These are phyloP conservation scores for Drosophila burlai DNA, from an alignment of 1,140 invertebrate genomes.

Conservation along the genomic window DNA sequence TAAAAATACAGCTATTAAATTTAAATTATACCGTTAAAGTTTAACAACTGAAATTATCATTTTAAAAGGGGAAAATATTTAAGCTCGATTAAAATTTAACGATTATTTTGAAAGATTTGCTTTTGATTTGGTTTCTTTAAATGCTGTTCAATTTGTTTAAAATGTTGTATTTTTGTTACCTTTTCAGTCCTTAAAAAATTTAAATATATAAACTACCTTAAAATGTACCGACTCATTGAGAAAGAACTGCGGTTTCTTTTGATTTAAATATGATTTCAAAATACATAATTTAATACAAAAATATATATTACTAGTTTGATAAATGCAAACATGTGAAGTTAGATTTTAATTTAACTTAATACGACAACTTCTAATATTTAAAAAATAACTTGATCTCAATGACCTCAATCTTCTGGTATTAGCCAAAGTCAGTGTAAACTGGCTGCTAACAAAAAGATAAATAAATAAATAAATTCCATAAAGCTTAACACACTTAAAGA, in stretches of 20 bases:
- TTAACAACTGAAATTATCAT: conserved; percentile 2
- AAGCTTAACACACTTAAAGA: not conserved
- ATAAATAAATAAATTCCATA: not conserved
- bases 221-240: not conserved
- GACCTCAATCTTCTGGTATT: conserved; percentile 1
- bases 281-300: no score
- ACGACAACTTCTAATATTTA: not conserved
- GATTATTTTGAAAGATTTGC: not conserved
- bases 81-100: not conserved
- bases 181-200: not conserved
- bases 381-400: conserved; percentile 7
- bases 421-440: not conserved
- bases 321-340: no score
- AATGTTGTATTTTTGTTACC: no score
- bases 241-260: not conserved
- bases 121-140: not conserved
- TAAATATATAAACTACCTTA: not conserved
- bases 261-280: no score
- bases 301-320: no score
- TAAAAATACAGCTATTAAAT: not conserved
- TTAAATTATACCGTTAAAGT: not conserved
- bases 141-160: no score
- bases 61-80: not conserved
- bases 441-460: not conserved
- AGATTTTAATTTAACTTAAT: no score